phyloP scores from a whole-genome alignment of 2,888 invertebrate species.

The Campoplex capitator region DNA sequence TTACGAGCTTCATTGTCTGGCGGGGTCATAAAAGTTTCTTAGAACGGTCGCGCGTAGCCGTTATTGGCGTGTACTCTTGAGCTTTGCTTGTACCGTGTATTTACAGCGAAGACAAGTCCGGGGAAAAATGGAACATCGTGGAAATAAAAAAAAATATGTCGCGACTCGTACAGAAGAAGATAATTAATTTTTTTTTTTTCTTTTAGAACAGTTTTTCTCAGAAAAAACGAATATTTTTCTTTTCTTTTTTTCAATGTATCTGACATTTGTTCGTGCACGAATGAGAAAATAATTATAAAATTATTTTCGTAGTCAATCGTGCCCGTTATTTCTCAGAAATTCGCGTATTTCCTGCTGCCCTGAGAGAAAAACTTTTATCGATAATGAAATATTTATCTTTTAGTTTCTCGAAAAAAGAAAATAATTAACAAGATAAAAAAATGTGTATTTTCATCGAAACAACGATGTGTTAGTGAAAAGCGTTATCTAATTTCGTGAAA shows the following conservation, averaged over 20 bases:
- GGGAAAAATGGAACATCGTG: conserved; percentile 13
- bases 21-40: conserved; percentile 68
- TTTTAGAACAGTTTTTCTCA: background rate
- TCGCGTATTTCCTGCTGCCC: too few species aligned
- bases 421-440: background rate
- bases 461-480: background rate
- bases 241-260: background rate
- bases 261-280: background rate
- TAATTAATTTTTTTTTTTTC: background rate
- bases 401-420: background rate
- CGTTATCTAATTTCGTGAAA: background rate
- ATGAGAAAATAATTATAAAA: too few species aligned
- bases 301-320: too few species aligned
- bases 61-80: conserved; percentile 61
- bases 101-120: conserved; percentile 1
- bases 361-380: background rate
- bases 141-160: background rate
- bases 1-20: conserved; percentile 68
- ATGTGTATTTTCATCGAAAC: background rate
- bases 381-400: background rate
- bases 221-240: background rate
- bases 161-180: conserved; percentile 9
- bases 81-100: background rate
- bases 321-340: too few species aligned
- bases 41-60: conserved; percentile 58